Base-by-base conservation (phyloP, 2,888 invertebrate species). In the Drosophila leonis region DNA sequence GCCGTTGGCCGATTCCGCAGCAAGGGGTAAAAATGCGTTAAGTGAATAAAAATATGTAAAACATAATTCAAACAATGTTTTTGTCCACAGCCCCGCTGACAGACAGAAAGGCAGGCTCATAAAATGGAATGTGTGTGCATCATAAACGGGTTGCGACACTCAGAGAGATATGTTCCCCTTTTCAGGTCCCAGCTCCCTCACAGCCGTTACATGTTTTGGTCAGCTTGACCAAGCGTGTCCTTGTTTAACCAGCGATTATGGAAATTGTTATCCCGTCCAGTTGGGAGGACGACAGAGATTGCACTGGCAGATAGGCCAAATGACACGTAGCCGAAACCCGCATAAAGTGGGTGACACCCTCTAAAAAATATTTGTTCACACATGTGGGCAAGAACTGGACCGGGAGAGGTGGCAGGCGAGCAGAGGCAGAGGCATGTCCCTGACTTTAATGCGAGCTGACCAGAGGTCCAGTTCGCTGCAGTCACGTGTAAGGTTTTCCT, bases 171-270 rank as follows among this genome's bases (percentile, higher is more conserved):
- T 15, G 37, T 7, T 4, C n/a, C 37, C 31, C 13, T 24, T 39
- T 2, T 10, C 27, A 33, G 39, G 15, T 2, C 24, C 10, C 41
- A 35, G 15, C 35, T 7, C 13, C 20, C 52, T n/a, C 37, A 39
- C 10, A n/a, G 10, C 24, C 37, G 24, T 27, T 33, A 15, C 60
- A 15, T 42, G 31, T 37, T 37, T 75, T 65, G 83, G 83, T 79
- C 83, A 86, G 75, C 63, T 83, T 87, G 88, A 74, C 78, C 87
- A 72, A 62, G 70, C 72, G 65, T 55, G 57, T 59, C 72, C 81
- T 89, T 87, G 87, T 87, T 87, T 87, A 87, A 89, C 84, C 87
- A 88, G 59, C 89, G 89, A 87, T 87, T 89, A 87, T 87, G 87
- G 87, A 84, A 87, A 88, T 89, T 78, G 83, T 84, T 77, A 78